These are phyloP conservation scores for Cephalotes varians DNA, from an alignment of 2,888 invertebrate species.

Conservation along the genomic window DNA sequence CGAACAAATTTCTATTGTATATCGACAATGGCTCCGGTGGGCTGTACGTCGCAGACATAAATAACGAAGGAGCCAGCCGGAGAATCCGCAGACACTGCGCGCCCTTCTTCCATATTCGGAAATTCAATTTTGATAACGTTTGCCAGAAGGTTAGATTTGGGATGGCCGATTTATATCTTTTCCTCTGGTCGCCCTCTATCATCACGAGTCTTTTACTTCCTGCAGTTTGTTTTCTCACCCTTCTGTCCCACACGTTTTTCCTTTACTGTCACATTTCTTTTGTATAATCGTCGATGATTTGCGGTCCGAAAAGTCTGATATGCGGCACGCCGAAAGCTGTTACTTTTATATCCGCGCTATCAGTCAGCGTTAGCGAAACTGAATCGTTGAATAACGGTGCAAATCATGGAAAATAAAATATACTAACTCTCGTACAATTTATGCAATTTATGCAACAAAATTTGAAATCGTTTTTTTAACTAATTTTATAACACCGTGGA, in stretches of 20 bases:
- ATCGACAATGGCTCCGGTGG: conserved; percentile 75
- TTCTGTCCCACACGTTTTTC: neutral
- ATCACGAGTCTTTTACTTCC: conserved; percentile 50
- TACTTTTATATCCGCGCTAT: conserved; percentile 2
- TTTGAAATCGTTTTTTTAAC: neutral
- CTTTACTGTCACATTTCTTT: conserved; percentile 9
- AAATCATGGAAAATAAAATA: neutral
- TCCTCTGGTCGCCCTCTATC: conserved; percentile 45
- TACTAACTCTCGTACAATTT: neutral
- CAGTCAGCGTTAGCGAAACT: neutral
- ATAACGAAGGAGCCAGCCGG: conserved; percentile 73
- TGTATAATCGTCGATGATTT: conserved; percentile 62
- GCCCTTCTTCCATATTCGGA: conserved; percentile 67
- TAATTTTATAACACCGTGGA: neutral
- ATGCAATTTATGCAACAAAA: neutral
- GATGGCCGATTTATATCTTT: conserved; percentile 68
- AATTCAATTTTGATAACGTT: conserved; percentile 82
- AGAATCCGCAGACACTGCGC: conserved; percentile 39
- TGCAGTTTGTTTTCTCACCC: conserved; percentile 29
- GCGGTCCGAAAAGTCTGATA: conserved; percentile 18
- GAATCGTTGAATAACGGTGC: neutral
- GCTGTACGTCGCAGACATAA: conserved; percentile 78
- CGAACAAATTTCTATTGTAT: conserved; percentile 81
- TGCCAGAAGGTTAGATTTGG: conserved; percentile 70
- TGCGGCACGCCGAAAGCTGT: conserved; percentile 7